These are phyloP conservation scores for Myodes glareolus DNA, from an alignment of 2,113 vertebrate species.

Conservation along the genomic window DNA sequence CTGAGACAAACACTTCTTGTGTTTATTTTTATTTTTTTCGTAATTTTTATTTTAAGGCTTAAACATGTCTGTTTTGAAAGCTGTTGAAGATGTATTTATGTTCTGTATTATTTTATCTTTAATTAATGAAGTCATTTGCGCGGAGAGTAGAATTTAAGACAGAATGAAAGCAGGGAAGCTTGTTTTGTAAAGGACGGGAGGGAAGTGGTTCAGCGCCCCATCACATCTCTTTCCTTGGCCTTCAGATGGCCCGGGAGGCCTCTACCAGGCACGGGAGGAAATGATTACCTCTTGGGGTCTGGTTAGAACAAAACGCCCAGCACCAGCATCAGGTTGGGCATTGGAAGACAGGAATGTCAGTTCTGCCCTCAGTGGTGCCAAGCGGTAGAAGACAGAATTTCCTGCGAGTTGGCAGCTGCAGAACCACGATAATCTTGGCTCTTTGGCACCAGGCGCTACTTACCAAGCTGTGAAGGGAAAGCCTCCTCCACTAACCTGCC, in stretches of 20 bases:
- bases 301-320: not conserved
- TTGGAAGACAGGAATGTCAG: not conserved
- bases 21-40: slow-evolving; percentile 68
- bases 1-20: slow-evolving; percentile 84
- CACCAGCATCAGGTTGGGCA: not conserved
- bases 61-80: slow-evolving; percentile 83
- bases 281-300: not conserved
- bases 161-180: slow-evolving; percentile 67
- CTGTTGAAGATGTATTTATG: slow-evolving; percentile 95
- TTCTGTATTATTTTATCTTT: slow-evolving; percentile 91
- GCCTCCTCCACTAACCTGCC: slow-evolving; percentile 80
- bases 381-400: slow-evolving; percentile 67
- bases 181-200: not conserved
- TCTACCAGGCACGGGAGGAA: not conserved
- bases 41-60: slow-evolving; percentile 83
- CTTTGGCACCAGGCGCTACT: slow-evolving; percentile 83
- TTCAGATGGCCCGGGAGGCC: not conserved
- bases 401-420: slow-evolving; percentile 65
- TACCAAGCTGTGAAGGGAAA: slow-evolving; percentile 88
- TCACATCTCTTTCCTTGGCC: not conserved
- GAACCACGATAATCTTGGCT: slow-evolving; percentile 77
- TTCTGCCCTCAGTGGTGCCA: slow-evolving; percentile 45
- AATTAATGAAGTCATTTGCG: slow-evolving; percentile 89
- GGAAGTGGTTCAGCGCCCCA: not conserved
- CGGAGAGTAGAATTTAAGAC: slow-evolving; percentile 88